Conservation (phyloP, 30 jellyfish, hydroid and myxozoan genomes). For the Hydractinia symbiolongicarpus region DNA sequence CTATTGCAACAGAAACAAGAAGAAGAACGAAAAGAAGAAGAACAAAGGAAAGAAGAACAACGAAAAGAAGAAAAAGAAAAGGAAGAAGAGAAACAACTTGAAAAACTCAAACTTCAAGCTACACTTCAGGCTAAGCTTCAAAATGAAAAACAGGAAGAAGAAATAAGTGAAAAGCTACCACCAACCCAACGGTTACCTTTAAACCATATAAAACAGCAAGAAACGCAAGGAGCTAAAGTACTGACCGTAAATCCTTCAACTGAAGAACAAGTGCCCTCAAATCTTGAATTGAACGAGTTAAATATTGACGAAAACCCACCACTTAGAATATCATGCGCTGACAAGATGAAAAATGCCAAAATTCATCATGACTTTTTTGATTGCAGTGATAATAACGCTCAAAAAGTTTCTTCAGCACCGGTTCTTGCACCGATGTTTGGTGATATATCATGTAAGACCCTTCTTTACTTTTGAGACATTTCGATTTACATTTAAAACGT, state of each 20-base stretch:
- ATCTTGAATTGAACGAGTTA: background rate
- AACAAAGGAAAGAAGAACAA: too few relatives aligned
- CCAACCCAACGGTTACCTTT: too few relatives aligned
- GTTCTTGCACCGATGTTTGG: slow-evolving; percentile 25
- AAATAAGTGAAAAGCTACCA: too few relatives aligned
- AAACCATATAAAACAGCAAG: too few relatives aligned
- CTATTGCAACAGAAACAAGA: background rate
- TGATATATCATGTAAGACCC: slow-evolving; percentile 30
- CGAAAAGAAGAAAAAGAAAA: background rate
- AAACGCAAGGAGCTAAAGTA: too few relatives aligned
- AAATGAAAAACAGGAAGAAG: too few relatives aligned
- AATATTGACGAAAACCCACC: slow-evolving; percentile 3
- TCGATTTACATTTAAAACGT: too few relatives aligned
- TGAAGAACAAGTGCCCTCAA: too few relatives aligned
- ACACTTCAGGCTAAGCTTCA: too few relatives aligned
- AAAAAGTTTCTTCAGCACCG: background rate
- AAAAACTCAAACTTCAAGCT: background rate
- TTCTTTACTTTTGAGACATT: too few relatives aligned
- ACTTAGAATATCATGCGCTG: slow-evolving; percentile 3
- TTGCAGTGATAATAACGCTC: background rate
- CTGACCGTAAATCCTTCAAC: too few relatives aligned
- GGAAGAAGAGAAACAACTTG: background rate
- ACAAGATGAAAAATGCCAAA: background rate
- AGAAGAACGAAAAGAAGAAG: background rate
- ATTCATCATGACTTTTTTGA: background rate